These are phyloP conservation scores for Mastigias papua DNA, from an alignment of 30 jellyfish, hydroid and myxozoan species.

Conservation along the genomic window DNA sequence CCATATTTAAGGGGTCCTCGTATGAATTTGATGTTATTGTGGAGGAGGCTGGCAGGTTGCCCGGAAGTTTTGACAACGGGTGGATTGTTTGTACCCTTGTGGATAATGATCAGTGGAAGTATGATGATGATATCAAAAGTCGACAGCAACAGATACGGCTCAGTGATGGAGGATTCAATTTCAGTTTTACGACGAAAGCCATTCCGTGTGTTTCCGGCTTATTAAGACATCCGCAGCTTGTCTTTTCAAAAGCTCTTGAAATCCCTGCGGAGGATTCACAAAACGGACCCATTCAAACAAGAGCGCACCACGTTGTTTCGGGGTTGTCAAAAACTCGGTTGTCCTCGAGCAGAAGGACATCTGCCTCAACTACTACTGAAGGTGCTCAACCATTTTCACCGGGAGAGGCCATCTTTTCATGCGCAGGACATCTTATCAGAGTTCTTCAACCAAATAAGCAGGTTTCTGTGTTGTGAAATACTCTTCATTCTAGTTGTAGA, in stretches of 20 bases:
- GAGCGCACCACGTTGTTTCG: neutral
- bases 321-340: slow-evolving; percentile 2
- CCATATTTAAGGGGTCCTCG: slow-evolving; percentile 21
- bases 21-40: slow-evolving; percentile 20
- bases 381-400: slow-evolving; percentile 10
- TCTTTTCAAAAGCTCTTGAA: neutral
- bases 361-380: slow-evolving; percentile 31
- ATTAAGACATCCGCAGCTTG: slow-evolving; percentile 22
- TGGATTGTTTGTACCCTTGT: slow-evolving; percentile 29
- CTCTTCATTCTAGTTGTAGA: neutral
- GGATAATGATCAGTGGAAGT: slow-evolving; percentile 66
- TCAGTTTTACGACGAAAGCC: slow-evolving; percentile 14
- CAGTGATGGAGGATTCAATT: neutral
- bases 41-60: neutral
- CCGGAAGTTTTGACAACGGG: slow-evolving; percentile 1
- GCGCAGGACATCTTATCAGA: slow-evolving; percentile 3
- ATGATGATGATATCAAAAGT: slow-evolving; percentile 31
- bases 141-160: neutral
- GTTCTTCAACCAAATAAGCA: slow-evolving; percentile 30
- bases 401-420: slow-evolving; percentile 26
- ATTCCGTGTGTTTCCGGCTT: slow-evolving; percentile 33
- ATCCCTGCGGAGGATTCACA: neutral
- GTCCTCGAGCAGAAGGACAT: slow-evolving; percentile 62
- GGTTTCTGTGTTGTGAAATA: neutral
- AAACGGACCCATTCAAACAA: slow-evolving; percentile 8